Conservation (phyloP, 2,888 invertebrate species). For the Aleiodes leptofemur region DNA sequence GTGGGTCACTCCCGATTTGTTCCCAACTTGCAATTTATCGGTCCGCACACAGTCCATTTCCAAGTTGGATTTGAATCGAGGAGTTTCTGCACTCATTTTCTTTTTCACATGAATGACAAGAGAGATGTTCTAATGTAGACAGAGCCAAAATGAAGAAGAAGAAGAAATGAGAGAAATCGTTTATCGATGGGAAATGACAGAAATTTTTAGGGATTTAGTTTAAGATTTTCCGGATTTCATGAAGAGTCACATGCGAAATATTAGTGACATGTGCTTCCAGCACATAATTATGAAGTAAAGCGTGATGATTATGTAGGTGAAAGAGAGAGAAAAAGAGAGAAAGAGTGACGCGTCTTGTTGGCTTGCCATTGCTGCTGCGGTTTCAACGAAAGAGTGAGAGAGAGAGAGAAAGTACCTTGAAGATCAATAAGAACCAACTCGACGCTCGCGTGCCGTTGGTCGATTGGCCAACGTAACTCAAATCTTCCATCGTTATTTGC, state of each 20-base stretch:
- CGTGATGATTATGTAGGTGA: conserved; percentile 54
- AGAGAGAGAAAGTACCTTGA: conserved; percentile 39
- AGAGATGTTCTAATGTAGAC: not conserved
- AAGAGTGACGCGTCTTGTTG: conserved; percentile 34
- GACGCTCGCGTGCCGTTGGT: conserved; percentile 53
- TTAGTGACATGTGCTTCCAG: not conserved
- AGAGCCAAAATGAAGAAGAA: too few relatives aligned
- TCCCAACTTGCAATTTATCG: too few relatives aligned
- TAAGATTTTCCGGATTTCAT: not conserved
- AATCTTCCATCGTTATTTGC: conserved; percentile 37
- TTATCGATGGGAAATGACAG: not conserved
- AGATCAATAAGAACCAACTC: conserved; percentile 62
- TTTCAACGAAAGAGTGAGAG: conserved; percentile 44
- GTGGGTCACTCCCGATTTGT: too few relatives aligned
- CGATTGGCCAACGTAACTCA: conserved; percentile 49
- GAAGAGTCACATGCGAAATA: not conserved
- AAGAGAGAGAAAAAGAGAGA: conserved; percentile 47
- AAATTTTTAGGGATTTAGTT: not conserved
- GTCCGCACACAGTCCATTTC: too few relatives aligned
- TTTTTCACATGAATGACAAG: not conserved
- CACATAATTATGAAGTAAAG: not conserved
- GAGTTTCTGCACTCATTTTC: not conserved
- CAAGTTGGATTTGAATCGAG: not conserved
- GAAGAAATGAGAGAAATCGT: not conserved
- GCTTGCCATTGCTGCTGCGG: conserved; percentile 39